phyloP scores from a whole-genome alignment of 2,113 vertebrate species.

The Lasiurus borealis region DNA sequence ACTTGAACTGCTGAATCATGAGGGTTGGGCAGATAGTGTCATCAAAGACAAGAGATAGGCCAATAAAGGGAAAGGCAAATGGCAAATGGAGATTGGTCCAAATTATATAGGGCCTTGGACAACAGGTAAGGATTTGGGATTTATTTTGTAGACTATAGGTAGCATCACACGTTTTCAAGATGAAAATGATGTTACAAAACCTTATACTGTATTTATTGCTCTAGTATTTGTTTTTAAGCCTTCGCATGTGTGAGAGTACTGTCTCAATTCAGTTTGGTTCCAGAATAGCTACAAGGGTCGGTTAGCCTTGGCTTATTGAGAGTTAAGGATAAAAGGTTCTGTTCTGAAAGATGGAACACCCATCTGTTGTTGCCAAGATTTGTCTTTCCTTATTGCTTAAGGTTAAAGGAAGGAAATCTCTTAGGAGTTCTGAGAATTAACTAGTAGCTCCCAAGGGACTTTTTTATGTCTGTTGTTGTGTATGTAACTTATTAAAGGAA shows the following conservation, averaged over 20 bases:
- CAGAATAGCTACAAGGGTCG: conserved; percentile 2
- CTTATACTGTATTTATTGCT: not conserved
- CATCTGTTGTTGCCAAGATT: conserved; percentile 56
- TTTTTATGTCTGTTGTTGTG: conserved; percentile 54
- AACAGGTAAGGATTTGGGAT: not conserved
- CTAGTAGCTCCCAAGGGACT: conserved; percentile 40
- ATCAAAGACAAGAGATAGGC: not conserved
- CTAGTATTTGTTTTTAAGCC: not conserved
- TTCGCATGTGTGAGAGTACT: not conserved
- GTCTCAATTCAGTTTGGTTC: not conserved
- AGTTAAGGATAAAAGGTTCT: conserved; percentile 59
- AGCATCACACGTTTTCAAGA: not conserved
- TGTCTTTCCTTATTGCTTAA: conserved; percentile 54
- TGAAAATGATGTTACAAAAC: not conserved
- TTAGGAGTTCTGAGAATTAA: conserved; percentile 69
- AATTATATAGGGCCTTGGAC: not conserved
- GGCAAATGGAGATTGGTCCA: not conserved
- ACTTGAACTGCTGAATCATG: not conserved
- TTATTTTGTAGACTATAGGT: conserved; percentile 11
- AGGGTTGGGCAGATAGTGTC: not conserved
- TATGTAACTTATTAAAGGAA: conserved; percentile 64
- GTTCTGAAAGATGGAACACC: conserved; percentile 59
- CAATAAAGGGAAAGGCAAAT: not conserved
- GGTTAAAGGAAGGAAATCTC: conserved; percentile 56
- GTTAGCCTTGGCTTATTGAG: conserved; percentile 38